Percentiles rank a stretch among this genome's conserved stretches.
These are phyloP conservation scores for Megalurothrips usitatus DNA, from an alignment of 2,888 invertebrate species.

Conservation along the genomic window DNA sequence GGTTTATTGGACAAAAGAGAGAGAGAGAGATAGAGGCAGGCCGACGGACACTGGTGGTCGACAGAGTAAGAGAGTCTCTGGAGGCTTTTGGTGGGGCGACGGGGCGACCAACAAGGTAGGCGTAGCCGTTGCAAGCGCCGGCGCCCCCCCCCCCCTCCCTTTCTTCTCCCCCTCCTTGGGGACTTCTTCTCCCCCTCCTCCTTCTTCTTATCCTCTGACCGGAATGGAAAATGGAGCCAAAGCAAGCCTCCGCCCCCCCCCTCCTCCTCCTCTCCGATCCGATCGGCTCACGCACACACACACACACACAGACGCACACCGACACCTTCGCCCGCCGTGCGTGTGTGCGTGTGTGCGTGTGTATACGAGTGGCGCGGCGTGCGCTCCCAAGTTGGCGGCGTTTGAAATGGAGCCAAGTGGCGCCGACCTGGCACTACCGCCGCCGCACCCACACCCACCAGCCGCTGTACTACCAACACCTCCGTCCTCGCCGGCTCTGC, in stretches of 20 bases:
- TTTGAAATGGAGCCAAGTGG: constrained; percentile 17
- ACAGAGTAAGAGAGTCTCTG: background rate
- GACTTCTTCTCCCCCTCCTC: background rate
- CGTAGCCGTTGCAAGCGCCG: background rate
- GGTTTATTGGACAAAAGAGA: too few relatives aligned
- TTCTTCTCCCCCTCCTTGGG: background rate
- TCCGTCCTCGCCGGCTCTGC: too few relatives aligned
- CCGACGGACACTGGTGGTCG: too few relatives aligned
- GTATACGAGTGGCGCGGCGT: background rate
- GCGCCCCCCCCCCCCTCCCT: background rate
- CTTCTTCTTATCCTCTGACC: constrained; percentile 16
- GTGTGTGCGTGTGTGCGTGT: background rate
- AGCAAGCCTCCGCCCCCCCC: too few relatives aligned
- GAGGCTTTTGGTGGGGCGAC: background rate
- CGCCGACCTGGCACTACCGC: background rate
- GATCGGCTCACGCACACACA: background rate
- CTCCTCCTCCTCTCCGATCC: background rate
- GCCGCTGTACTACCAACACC: too few relatives aligned
- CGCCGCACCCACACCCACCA: background rate
- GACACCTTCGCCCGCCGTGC: background rate
- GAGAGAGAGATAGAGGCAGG: background rate
- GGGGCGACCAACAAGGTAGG: background rate
- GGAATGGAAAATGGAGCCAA: constrained; percentile 3
- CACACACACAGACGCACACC: too few relatives aligned
- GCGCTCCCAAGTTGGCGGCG: constrained; percentile 14